Evolutionary conservation across 2,113 vertebrate species (phyloP), one percentile per base, ranked within the genome.

Genomic region (Aphyosemion australe): DNA sequence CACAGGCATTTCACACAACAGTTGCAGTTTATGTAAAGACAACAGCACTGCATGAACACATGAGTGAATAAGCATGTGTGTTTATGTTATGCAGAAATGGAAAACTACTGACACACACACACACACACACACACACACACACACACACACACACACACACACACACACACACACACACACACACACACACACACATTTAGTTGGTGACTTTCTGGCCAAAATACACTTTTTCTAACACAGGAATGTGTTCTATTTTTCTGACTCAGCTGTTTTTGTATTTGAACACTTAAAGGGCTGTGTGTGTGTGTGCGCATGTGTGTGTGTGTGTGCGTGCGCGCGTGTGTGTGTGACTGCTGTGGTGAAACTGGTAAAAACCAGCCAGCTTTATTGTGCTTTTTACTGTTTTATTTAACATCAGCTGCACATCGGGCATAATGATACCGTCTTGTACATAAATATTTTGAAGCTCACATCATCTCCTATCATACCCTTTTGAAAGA

Each of bases 271-370:
- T 55, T 86, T 80, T 89, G 72, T 81, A 85, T 83, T 71, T 80
- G 47, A 57, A 71, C 79, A 84, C 84, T 85, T 73, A 92, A 42
- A 92, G 89, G 90, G 89, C 91, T 92, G 84, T 63, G 79, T 75
- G 79, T 88, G 41, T 13, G 41, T 42, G 41, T 13, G 41, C 12
- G 41, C 4, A 4, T 42, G 41, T 13, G 41, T 42, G 41, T 13
- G 12, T 42, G 41, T 42, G 41, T 42, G 41, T 42, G 79, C 75
- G 79, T 88, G 41, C 12, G 41, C 12, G 79, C 75, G 79, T 88
- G 41, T 13, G 12, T 12, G 41, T 13, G 41, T 42, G 41, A 84
- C 86, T 78, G 76, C 64, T 85, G 78, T 76, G 74, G 78, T 76
- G 83, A 72, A 80, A 77, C 7, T 85, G 77, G 77, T 69, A 74